Evolutionary conservation across 2,888 invertebrate genomes (phyloP), one percentile per base, ranked within the genome.

Genomic region (Tetragonisca angustula): DNA sequence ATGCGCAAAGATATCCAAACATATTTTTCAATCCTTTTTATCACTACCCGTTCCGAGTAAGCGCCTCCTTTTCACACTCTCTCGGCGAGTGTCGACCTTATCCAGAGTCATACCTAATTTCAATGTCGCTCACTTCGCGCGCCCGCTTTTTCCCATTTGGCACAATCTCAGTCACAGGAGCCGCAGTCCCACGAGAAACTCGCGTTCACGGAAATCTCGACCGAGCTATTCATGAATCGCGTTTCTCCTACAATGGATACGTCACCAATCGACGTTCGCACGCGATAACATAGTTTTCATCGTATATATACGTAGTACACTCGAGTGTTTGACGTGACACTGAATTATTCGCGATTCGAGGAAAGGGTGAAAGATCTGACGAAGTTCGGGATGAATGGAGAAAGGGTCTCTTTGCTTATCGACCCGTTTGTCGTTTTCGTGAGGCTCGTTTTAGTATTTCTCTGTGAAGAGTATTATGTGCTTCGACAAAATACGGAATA

Each of bases 81-180:
- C 70, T 78, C 83, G 86, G 81, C 89, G 89, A 90, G 89, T 88
- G 88, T 84, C 89, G 68, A 91, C 91, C 89, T 43, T 90, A 91
- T 91, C 91, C 88, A 72, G 88, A 85, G 87, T 88, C 88, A 90
- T 91, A 90, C 85, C 90, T 91, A 92, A 93, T 92, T 43, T 93
- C 91, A 92, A 91, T 90, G 88, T 89, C 83, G 65, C 67, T 87
- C 80, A 81, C 73, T 62, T 78, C 74, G n/a, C 52, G 52, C 61
- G 56, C 2, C 2, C 49, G 68, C 49, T 83, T 79, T 62, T 43
- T 68, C 72, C 74, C 56, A 32, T 70, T 59, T 27, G 21, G 17
- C 32, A 80, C 76, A 80, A 83, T 75, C 43, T 43, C 77, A 36
- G 17, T n/a, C 13, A 5, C 4, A 15, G 5, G 21, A 59, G 52